Conservation (phyloP, 2,797 vertebrate genomes). For the Acanthurus leucopareius region DNA sequence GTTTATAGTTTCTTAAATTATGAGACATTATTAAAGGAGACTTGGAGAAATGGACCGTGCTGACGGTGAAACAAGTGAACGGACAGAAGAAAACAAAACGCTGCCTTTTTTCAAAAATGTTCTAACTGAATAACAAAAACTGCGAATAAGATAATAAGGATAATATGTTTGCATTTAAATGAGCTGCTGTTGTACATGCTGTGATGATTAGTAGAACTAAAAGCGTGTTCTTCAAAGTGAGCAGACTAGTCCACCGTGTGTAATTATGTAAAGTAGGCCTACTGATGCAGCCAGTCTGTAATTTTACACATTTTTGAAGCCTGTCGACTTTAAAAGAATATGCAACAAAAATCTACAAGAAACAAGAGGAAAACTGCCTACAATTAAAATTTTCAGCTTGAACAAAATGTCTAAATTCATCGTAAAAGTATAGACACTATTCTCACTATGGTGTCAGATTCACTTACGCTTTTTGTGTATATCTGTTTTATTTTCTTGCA, state of each 20-base stretch:
- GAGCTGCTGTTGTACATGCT: conserved; percentile 53
- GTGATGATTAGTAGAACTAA: conserved; percentile 64
- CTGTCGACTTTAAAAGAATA: conserved; percentile 22
- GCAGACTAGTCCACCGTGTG: conserved; percentile 56
- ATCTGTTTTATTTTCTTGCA: too few species aligned
- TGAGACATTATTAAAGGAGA: not conserved
- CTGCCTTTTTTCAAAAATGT: conserved; percentile 57
- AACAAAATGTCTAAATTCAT: not conserved
- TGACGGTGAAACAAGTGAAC: conserved; percentile 15
- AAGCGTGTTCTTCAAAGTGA: conserved; percentile 77
- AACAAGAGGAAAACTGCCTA: not conserved
- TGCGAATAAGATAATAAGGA: conserved; percentile 78
- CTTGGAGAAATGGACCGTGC: not conserved
- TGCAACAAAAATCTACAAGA: conserved; percentile 6
- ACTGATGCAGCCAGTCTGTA: conserved; percentile 53
- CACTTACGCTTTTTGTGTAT: not conserved
- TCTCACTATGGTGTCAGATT: conserved; percentile 25
- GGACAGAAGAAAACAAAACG: conserved; percentile 20
- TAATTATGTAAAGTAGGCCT: conserved; percentile 67
- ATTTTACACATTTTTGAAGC: conserved; percentile 47
- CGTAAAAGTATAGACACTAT: not conserved
- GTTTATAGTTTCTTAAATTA: conserved; percentile 12
- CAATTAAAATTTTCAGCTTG: conserved; percentile 22
- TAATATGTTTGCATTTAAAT: conserved; percentile 69
- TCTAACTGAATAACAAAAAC: conserved; percentile 34